These are phyloP conservation scores for western clawed frog (Xenopus tropicalis) DNA, from an alignment of 2,113 vertebrate species.

Conservation along the genomic window UCB_Xtro_10.0 CM004445.2:151842501-151843000, in stretches of 20 bases:
- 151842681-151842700: too few species aligned
- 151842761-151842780: conserved; percentile 72
- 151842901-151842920: neutral
- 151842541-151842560: too few species aligned
- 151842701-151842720: too few species aligned
- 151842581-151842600: too few species aligned
- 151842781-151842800: conserved; percentile 67
- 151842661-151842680: too few species aligned
- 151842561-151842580: too few species aligned
- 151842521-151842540: too few species aligned
- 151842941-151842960: neutral
- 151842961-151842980: neutral
- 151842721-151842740: too few species aligned
- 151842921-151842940: neutral
- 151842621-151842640: too few species aligned
- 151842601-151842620: too few species aligned
- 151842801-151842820: conserved; percentile 78
- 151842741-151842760: conserved; percentile 67
- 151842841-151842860: conserved; percentile 66
- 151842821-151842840: conserved; percentile 74
- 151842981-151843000: conserved; percentile 73
- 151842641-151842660: too few species aligned
- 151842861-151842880: conserved; percentile 72
- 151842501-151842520: too few species aligned
- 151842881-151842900: conserved; percentile 72